Base-by-base conservation (phyloP, 2,113 vertebrate genomes). In the Prionailurus bengalensis region DNA sequence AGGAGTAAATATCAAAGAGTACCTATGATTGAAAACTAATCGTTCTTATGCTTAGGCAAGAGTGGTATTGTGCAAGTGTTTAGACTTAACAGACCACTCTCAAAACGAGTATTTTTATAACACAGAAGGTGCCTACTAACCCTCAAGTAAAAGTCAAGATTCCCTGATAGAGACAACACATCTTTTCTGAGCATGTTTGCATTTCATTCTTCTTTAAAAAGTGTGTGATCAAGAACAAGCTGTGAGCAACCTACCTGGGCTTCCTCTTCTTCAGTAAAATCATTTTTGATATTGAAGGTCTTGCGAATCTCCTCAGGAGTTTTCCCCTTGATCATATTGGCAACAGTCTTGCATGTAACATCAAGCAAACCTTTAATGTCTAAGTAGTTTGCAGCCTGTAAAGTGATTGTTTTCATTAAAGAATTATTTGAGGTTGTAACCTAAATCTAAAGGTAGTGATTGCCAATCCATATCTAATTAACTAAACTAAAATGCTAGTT, bases 281-380 rank as follows among this genome's bases (percentile, higher is more conserved):
- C 99, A 97, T 99, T 99, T 99, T 99, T 99, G 97, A 99, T 99
- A 98, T 99, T 99, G 98, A 99, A 99, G 19, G 99, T 99, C 99
- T 99, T 99, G 96, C 99, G 99, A 98, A 99, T 99, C 99, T 99
- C 99, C 98, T 99, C 99, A 53, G 99, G 99, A 98, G 99, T 99
- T 98, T 99, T 99, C 78, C 99, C 99, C 99, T 99, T 99, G 98
- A 99, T 99, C 99, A 99, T 99, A 98, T 99, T 99, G 97, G 99
- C 99, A 97, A 99, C 99, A 70, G 99, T 99, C 99, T 99, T 99
- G 99, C 99, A 99, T 31, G 99, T 99, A 95, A 99, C 99, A 98
- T 99, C 99, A 98, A 99, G 99, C 98, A 99, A 99, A 94, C 99
- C 99, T 99, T 99, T 99, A 98, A 99, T 99, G 98, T 99, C 99